Evolutionary conservation across 2,888 invertebrate genomes (phyloP), one percentile per base, ranked within the genome.

Genomic region (Chrysolina americana): DNA sequence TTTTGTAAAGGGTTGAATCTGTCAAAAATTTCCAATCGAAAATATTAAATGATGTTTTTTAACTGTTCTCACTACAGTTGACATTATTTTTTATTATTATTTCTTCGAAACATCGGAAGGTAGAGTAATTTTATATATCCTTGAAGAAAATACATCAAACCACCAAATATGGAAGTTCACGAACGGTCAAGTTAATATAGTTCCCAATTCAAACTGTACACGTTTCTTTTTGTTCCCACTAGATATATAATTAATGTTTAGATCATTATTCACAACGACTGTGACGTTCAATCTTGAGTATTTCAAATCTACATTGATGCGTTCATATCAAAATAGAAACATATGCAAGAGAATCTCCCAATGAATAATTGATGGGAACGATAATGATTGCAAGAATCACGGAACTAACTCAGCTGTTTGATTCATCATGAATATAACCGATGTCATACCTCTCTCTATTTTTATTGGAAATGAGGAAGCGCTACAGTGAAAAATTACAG

Each of bases 341-440:
- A 59, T n/a, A 36, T 28, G 59, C 59, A 59, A 28, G 59, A 59
- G 36, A 28, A 28, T 59, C 36, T 28, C 28, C 15, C 8, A 2
- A 59, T 59, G 36, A 59, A 59, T 59, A 36, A 59, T n/a, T 59
- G 19, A 59, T 28, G 9, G 36, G 8, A 28, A 59, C 17, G 59
- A 59, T n/a, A 15, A 59, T 28, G 36, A 36, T 2, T 59, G 28
- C n/a, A 59, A 59, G 17, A 28, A 28, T 59, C 59, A 59, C n/a
- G 36, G 10, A 59, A 13, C 28, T 23, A 28, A 59, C 59, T 28
- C 11, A 17, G n/a, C 28, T n/a, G 23, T 23, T n/a, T 28, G n/a
- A 28, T 59, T 53, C 21, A 21, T 53, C 11, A 21, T 17, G 17
- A 15, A 23, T 21, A 23, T 23, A 53, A 53, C 21, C 13, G 13